Conservation (phyloP, 2,113 vertebrate genomes). For the Nibea coibor region DNA sequence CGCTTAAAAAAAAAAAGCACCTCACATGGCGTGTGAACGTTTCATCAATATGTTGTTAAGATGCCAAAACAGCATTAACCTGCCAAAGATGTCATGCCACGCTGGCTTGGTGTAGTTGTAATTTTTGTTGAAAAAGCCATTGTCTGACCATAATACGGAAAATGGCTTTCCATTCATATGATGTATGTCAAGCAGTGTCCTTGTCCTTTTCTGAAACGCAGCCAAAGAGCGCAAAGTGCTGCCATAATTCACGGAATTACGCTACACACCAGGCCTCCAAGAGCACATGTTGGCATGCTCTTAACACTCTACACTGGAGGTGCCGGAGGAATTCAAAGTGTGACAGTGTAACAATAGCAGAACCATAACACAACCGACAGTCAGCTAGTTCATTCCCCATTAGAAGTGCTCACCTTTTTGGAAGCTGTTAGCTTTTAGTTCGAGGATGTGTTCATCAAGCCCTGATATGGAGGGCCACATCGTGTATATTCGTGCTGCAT, state of each 20-base stretch:
- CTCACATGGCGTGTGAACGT: neutral
- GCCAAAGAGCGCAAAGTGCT: neutral
- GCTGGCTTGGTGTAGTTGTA: neutral
- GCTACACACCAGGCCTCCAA: neutral
- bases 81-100: neutral
- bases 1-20: neutral
- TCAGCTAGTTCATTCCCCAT: constrained; percentile 1
- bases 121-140: neutral
- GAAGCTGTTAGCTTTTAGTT: constrained; percentile 8
- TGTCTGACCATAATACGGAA: neutral
- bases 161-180: neutral
- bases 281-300: neutral
- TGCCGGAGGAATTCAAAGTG: neutral
- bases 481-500: constrained; percentile 6
- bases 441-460: constrained; percentile 10
- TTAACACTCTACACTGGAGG: neutral
- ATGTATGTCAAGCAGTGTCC: neutral
- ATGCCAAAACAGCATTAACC: neutral
- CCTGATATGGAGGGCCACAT: neutral
- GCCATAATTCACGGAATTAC: neutral
- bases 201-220: neutral
- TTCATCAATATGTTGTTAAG: neutral
- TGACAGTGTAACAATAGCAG: neutral
- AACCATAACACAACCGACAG: too few relatives aligned
- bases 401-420: neutral